Base-by-base conservation (phyloP, 2,113 vertebrate species). In the Donacobius atricapilla region DNA sequence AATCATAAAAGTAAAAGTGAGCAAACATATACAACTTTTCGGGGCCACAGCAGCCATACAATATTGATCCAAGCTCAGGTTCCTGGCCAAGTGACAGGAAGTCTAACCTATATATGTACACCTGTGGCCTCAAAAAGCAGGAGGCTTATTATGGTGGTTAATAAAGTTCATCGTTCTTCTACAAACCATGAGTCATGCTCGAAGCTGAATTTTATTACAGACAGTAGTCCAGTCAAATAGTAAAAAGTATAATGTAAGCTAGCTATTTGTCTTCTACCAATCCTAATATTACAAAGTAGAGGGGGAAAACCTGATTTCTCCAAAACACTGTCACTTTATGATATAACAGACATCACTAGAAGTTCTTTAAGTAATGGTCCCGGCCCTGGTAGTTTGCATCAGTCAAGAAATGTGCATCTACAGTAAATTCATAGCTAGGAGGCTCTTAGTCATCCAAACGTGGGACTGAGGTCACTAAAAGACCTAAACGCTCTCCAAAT, bases 161-260 rank as follows among this genome's bases (percentile, higher is more conserved):
- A 33, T 93, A 68, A 89, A 93, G 22, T 76, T 95, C 63, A 79
- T 44, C 2, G 1, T 86, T 73, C 53, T 85, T 91, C 58, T 79
- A 70, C 72, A 83, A 96, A 96, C 81, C 66, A 40, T 82, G 79
- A 94, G 61, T 95, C 82, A 96, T 33, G 25, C 27, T 84, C 56
- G 82, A 94, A 94, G 76, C n/a, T 72, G 83, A 79, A 48, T 75
- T 96, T 94, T 94, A 96, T 94, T 88, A 81, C 16, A 77, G 71
- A 47, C 28, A 42, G 66, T 37, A 85, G 61, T 58, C 69, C 93
- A 71, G 51, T 66, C 89, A 97, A 95, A 96, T 54, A 95, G 56
- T 57, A 75, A 92, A 80, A 88, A 8, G 51, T 31, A 71, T n/a
- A 20, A 91, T 53, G 45, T 45, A 90, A 94, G 53, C 10, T 37